phyloP scores from a whole-genome alignment of 2,113 vertebrate genomes.

The Oncorhynchus clarkii region DNA sequence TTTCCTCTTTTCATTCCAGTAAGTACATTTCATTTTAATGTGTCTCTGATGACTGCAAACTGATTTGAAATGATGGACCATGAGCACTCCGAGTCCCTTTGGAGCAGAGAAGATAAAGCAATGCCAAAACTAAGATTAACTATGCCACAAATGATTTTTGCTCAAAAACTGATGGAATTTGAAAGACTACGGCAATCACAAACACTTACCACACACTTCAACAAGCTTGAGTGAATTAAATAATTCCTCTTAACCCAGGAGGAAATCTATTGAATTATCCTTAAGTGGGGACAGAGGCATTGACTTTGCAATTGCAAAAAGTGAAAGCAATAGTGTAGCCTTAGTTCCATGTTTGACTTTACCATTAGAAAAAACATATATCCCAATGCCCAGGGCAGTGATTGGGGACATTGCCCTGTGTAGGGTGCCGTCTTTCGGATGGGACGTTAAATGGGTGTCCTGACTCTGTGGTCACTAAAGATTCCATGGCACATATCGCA shows the following conservation, averaged over 20 bases:
- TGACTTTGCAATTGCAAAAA: too few species aligned
- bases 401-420: too few species aligned
- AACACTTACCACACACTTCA: not conserved
- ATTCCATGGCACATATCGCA: too few species aligned
- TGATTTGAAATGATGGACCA: not conserved
- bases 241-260: not conserved
- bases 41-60: not conserved
- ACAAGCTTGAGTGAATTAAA: not conserved
- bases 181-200: not conserved
- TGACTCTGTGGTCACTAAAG: too few species aligned
- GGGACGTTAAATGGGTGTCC: too few species aligned
- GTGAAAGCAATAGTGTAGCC: too few species aligned
- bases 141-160: not conserved
- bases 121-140: not conserved
- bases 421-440: too few species aligned
- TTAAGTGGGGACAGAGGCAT: too few species aligned
- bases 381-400: too few species aligned
- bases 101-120: not conserved
- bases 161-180: not conserved
- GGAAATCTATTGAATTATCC: too few species aligned
- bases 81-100: not conserved
- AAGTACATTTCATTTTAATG: not conserved
- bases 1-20: not conserved
- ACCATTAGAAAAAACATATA: too few species aligned
- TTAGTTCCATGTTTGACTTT: too few species aligned